phyloP scores from a whole-genome alignment of 2,797 vertebrate genomes.

The Pachyuromys duprasi region DNA sequence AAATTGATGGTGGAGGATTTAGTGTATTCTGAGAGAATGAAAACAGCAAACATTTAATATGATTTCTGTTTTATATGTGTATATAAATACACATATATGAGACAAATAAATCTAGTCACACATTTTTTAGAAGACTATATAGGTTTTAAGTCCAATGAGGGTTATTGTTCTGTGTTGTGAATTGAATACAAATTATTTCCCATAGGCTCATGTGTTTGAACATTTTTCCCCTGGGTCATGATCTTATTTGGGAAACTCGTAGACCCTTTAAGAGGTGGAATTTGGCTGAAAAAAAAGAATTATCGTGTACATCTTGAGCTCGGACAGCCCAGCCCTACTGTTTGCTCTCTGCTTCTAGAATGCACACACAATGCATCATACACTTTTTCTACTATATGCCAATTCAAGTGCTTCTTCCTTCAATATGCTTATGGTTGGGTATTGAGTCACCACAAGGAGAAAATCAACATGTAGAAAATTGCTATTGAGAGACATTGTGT shows the following conservation, averaged over 20 bases:
- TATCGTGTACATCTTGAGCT: neutral
- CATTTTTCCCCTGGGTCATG: neutral
- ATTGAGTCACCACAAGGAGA: neutral
- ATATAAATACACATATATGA: neutral
- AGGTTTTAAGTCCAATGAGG: conserved; percentile 19
- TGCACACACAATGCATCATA: neutral
- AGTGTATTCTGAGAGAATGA: neutral
- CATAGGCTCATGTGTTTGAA: neutral
- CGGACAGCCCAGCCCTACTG: neutral
- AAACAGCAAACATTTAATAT: neutral
- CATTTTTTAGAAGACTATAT: neutral
- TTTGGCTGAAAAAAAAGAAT: neutral
- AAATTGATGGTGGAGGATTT: neutral
- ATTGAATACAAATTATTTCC: neutral
- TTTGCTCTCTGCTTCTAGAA: neutral
- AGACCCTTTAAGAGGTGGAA: neutral
- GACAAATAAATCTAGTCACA: neutral
- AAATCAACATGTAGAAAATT: neutral
- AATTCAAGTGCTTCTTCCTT: neutral
- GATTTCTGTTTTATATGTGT: neutral
- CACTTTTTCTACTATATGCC: neutral
- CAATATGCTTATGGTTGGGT: neutral
- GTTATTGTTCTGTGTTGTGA: neutral
- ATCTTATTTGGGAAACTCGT: neutral
- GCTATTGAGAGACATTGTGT: neutral